These are phyloP conservation scores for Mormyrops boulengeri DNA, from an alignment of 2,797 vertebrate genomes.

Conservation along the genomic window DNA sequence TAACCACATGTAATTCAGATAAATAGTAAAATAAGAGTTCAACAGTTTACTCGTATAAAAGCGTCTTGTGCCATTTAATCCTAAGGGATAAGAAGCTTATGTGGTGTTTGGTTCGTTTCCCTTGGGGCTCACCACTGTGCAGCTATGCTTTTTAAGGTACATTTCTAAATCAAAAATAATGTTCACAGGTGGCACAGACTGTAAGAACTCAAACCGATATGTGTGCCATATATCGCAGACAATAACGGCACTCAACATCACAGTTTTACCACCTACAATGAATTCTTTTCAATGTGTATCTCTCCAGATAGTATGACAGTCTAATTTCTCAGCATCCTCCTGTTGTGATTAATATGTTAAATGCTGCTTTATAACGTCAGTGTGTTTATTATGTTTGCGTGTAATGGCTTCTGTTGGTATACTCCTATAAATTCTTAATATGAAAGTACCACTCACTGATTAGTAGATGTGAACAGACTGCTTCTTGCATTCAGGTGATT, in stretches of 20 bases:
- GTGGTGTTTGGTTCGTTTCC: neutral
- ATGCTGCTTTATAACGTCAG: neutral
- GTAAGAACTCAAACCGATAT: neutral
- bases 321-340: neutral
- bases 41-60: neutral
- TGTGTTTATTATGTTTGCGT: neutral
- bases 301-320: neutral
- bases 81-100: neutral
- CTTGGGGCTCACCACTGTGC: neutral
- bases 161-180: neutral
- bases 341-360: neutral
- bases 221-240: neutral
- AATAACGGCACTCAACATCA: neutral
- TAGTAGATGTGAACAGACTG: neutral
- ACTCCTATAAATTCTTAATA: neutral
- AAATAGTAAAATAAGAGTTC: neutral
- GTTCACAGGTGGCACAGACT: neutral
- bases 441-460: neutral
- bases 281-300: neutral
- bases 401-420: neutral
- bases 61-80: constrained; percentile 12
- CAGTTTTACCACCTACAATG: neutral
- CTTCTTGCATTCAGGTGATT: neutral
- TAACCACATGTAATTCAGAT: neutral
- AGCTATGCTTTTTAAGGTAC: neutral